phyloP scores from a whole-genome alignment of 2,888 invertebrate species.

The Villa cingulata region DNA sequence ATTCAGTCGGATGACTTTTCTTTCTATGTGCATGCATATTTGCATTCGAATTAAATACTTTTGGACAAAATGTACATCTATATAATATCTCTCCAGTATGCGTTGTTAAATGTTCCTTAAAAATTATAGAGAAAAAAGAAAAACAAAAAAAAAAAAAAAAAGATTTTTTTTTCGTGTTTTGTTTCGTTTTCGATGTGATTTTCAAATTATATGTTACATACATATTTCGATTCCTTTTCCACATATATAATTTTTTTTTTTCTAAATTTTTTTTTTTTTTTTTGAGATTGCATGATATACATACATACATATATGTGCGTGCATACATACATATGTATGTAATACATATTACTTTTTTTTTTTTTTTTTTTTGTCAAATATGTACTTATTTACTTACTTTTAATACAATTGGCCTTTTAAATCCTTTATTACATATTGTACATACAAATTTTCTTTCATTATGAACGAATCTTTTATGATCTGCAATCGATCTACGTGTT shows the following conservation, averaged over 20 bases:
- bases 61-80: conserved; percentile 31
- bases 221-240: too few relatives aligned
- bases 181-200: too few relatives aligned
- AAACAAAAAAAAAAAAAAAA: not conserved
- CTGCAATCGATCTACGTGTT: conserved; percentile 28
- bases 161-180: not conserved
- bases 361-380: not conserved
- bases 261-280: too few relatives aligned
- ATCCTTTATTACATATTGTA: conserved; percentile 29
- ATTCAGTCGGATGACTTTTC: conserved; percentile 31
- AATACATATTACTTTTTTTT: not conserved
- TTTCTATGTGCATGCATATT: conserved; percentile 35
- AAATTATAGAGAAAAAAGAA: conserved; percentile 1
- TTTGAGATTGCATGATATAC: too few relatives aligned
- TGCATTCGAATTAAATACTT: conserved; percentile 34
- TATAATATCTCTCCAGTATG: conserved; percentile 34
- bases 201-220: too few relatives aligned
- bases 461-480: conserved; percentile 31
- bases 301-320: too few relatives aligned
- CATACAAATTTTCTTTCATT: conserved; percentile 26
- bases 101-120: conserved; percentile 32
- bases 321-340: too few relatives aligned
- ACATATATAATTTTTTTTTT: too few relatives aligned
- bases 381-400: conserved; percentile 21
- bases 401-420: conserved; percentile 29